A percentile compares a stretch with the other conserved stretches of the same genome.
These are phyloP conservation scores for Diglossa cyanea DNA, from an alignment of 2,797 vertebrate genomes.

Conservation along the genomic window DNA sequence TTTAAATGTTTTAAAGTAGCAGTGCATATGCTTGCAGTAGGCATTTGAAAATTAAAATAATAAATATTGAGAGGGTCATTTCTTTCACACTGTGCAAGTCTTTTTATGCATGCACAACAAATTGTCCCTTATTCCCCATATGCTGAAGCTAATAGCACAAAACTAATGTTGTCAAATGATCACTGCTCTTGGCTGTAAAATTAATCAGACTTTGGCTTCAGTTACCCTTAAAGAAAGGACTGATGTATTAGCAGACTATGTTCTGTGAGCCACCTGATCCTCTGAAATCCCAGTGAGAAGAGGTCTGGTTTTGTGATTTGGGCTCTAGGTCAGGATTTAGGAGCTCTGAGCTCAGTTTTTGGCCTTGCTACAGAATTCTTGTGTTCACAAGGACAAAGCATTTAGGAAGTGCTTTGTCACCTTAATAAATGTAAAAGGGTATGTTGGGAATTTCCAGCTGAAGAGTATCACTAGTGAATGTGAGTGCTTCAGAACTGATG, in stretches of 20 bases:
- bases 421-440: constrained; percentile 7
- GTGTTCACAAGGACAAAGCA: neutral
- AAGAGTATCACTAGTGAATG: neutral
- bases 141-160: constrained; percentile 40
- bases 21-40: neutral
- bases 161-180: constrained; percentile 51
- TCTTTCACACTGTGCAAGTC: constrained; percentile 1
- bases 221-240: constrained; percentile 17
- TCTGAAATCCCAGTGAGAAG: neutral
- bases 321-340: neutral
- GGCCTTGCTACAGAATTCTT: constrained; percentile 26
- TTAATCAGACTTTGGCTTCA: constrained; percentile 41
- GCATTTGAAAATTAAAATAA: constrained; percentile 49
- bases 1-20: constrained; percentile 26
- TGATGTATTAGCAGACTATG: neutral
- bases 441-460: constrained; percentile 11
- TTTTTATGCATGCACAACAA: constrained; percentile 20
- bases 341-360: constrained; percentile 17
- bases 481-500: neutral
- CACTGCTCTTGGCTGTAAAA: constrained; percentile 37
- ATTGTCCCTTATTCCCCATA: constrained; percentile 19
- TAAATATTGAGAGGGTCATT: constrained; percentile 42
- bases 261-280: constrained; percentile 5
- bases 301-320: constrained; percentile 36
- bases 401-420: constrained; percentile 51